Evolutionary conservation across 2,888 invertebrate genomes (phyloP), one percentile per base, ranked within the genome.

Genomic region (Andrena camellia): DNA sequence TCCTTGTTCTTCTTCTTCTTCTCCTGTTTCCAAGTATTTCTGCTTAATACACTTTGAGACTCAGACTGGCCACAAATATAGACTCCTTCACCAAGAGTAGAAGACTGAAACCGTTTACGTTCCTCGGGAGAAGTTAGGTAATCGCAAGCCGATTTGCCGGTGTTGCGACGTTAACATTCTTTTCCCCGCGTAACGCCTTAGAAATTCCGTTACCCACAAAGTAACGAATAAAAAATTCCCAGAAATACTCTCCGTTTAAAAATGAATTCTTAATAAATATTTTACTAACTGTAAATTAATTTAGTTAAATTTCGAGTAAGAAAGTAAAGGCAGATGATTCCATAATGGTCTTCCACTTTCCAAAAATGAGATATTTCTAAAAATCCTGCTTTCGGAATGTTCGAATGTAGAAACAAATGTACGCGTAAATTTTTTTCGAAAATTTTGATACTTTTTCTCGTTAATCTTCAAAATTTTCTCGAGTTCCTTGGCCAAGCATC

Each of bases 61-160:
- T 73, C 60, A 62, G 57, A 63, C 60, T 60, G 33, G 50, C 0
- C 68, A 26, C 74, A 52, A 72, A 86, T 85, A 88, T 88, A 86
- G 88, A 85, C 33, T 64, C 70, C 54, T 81, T 57, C 67, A 62
- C 35, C 57, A 69, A 63, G 26, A 42, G 70, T 66, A 23, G 63
- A 50, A 26, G 50, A 13, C 26, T 33, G 74, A 70, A 74, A 74
- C 17, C 70, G 81, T 82, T 82, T 82, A 82, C 67, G 70, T 82
- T 79, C 29, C 67, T 79, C 48, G 13, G 8, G 42, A 8, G 17
- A 10, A 33, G 60, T 78, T 81, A 73, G 73, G 64, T 78, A 81
- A 73, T 57, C 54, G 35, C 8, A 10, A 10, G 26, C 6, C 17
- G 70, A 54, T 17, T 76, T 35, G 50, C 63, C 63, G 63, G 29